Evolutionary conservation across 2,888 invertebrate genomes (phyloP).

Genomic region (Caenorhabditis sp.): DNA sequence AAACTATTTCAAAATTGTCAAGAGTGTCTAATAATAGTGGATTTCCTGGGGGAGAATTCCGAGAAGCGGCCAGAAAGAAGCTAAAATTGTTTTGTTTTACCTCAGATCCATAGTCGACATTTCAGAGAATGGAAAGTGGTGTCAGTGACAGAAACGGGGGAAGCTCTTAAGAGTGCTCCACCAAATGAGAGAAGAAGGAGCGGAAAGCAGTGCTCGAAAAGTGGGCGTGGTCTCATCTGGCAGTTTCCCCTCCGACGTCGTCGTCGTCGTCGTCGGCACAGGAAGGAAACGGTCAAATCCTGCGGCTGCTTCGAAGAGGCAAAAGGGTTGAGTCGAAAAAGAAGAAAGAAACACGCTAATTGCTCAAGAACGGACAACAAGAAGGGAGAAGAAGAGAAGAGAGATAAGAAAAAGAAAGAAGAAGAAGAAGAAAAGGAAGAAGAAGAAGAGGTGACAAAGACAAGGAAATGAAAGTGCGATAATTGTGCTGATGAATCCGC

Average conservation of each 20-base stretch:
- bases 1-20: no score
- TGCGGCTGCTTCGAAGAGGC: constrained; percentile 2
- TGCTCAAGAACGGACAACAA: constrained; percentile 30
- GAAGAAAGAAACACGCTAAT: constrained; percentile 48
- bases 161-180: not conserved
- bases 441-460: constrained; percentile 12
- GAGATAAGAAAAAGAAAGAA: constrained; percentile 16
- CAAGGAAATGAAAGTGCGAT: constrained; percentile 50
- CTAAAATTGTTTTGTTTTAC: constrained; percentile 4
- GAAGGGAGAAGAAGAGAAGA: not conserved
- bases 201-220: constrained; percentile 47
- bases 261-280: constrained; percentile 22
- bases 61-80: not conserved
- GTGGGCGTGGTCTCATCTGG: constrained; percentile 27
- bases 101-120: constrained; percentile 40
- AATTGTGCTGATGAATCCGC: constrained; percentile 36
- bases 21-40: no score
- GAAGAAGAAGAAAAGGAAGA: constrained; percentile 11
- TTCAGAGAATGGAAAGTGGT: constrained; percentile 4
- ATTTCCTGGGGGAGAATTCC: no score
- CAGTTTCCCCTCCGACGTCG: no score
- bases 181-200: constrained; percentile 12
- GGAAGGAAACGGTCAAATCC: constrained; percentile 55
- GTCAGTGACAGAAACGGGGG: constrained; percentile 31
- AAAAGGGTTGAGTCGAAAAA: constrained; percentile 11